Evolutionary conservation across 1,140 invertebrate species (phyloP).

Genomic region (Pseudobourletiella spinata): DNA sequence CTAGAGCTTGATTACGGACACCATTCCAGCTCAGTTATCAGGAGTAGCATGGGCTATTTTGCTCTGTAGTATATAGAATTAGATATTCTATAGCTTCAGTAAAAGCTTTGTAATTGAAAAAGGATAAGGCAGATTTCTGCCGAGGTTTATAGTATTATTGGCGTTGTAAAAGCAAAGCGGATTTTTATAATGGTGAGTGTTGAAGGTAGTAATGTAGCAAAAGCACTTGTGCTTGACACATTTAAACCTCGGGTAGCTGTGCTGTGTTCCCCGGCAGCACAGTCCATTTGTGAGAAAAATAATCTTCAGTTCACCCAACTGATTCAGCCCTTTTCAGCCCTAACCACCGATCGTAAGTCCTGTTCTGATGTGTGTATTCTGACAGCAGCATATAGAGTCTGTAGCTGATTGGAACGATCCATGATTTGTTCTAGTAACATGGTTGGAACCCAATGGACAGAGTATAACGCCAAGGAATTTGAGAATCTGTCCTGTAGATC

Average conservation of each 20-base stretch:
- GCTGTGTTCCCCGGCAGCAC: conserved; percentile 67
- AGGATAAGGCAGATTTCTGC: too few species aligned
- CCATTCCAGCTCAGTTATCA: too few species aligned
- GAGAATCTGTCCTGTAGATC: conserved; percentile 29
- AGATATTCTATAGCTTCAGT: too few species aligned
- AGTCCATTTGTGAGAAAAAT: conserved; percentile 76
- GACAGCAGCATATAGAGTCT: conserved; percentile 2
- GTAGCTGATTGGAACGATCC: not conserved
- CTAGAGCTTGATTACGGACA: too few species aligned
- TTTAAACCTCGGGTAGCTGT: conserved; percentile 84
- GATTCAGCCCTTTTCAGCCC: conserved; percentile 76
- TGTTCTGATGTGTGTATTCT: not conserved
- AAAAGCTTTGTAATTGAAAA: too few species aligned
- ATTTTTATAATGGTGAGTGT: too few species aligned
- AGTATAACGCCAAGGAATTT: conserved; percentile 10
- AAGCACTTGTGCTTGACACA: conserved; percentile 78
- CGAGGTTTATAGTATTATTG: too few species aligned
- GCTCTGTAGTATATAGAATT: too few species aligned
- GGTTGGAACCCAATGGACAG: conserved; percentile 28
- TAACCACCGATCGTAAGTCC: conserved; percentile 47
- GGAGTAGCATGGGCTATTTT: too few species aligned
- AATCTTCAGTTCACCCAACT: conserved; percentile 83
- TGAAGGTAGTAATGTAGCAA: conserved; percentile 26
- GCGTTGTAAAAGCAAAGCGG: too few species aligned
- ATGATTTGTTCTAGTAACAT: conserved; percentile 23